These are phyloP conservation scores for Mythimna lalbum DNA, from an alignment of 2,888 invertebrate genomes.

Conservation along the genomic window DNA sequence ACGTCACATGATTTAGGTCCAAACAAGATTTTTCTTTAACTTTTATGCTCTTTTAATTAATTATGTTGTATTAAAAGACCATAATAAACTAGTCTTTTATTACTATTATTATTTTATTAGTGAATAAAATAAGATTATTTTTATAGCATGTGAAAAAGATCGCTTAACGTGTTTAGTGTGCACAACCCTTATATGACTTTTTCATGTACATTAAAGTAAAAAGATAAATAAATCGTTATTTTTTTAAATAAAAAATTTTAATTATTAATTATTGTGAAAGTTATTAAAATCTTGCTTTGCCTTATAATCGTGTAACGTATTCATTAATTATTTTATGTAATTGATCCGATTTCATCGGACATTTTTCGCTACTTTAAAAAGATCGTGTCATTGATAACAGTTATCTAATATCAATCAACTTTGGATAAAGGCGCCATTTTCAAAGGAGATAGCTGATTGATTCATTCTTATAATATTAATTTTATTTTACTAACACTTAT, in stretches of 20 bases:
- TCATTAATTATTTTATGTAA: slow-evolving; percentile 29
- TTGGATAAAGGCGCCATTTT: slow-evolving; percentile 52
- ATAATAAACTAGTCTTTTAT: background rate
- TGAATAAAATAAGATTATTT: background rate
- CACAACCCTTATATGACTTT: slow-evolving; percentile 23
- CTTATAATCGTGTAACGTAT: slow-evolving; percentile 57
- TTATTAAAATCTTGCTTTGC: slow-evolving; percentile 2
- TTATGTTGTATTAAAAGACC: no score
- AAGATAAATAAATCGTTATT: background rate
- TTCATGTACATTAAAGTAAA: background rate
- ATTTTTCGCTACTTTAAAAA: slow-evolving; percentile 64
- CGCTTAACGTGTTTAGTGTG: slow-evolving; percentile 11
- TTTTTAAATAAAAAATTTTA: background rate
- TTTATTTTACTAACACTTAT: slow-evolving; percentile 22
- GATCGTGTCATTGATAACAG: slow-evolving; percentile 46
- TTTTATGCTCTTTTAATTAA: background rate
- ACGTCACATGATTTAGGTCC: slow-evolving; percentile 55
- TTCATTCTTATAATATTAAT: slow-evolving; percentile 18
- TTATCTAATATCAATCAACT: slow-evolving; percentile 59
- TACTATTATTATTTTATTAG: no score
- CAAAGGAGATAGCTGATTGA: slow-evolving; percentile 19
- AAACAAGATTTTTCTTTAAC: background rate
- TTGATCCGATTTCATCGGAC: slow-evolving; percentile 76
- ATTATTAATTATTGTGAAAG: no score
- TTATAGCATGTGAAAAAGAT: background rate